A percentile compares a stretch with the other conserved stretches of the same genome.
These are phyloP conservation scores for Atlantisia rogersi DNA, from an alignment of 2,113 vertebrate genomes.

Conservation along the genomic window DNA sequence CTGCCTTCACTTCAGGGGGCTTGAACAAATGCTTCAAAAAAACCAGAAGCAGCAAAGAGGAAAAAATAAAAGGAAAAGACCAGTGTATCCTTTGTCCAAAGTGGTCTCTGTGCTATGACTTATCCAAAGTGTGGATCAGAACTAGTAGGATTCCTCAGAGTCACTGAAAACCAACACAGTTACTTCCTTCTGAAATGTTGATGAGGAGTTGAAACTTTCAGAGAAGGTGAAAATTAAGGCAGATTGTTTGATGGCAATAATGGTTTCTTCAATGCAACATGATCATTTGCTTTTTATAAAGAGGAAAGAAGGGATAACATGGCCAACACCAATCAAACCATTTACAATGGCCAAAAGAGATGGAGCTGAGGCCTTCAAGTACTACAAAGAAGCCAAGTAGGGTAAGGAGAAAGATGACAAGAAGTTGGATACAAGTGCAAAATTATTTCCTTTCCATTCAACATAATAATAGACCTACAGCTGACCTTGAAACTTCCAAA, in stretches of 20 bases:
- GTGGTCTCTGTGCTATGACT: conserved; percentile 7
- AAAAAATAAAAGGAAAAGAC: conserved; percentile 39
- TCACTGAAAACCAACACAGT: conserved; percentile 45
- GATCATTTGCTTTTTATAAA: conserved; percentile 51
- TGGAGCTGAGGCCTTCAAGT: conserved; percentile 54
- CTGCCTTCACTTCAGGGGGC: background rate
- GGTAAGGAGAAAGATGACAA: conserved; percentile 72
- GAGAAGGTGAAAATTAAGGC: conserved; percentile 56
- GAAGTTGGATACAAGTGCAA: conserved; percentile 63
- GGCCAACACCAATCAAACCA: conserved; percentile 58
- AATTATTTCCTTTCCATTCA: conserved; percentile 74
- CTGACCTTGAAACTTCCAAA: conserved; percentile 75
- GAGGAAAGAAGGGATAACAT: conserved; percentile 46
- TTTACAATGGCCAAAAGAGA: conserved; percentile 66
- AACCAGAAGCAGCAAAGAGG: background rate
- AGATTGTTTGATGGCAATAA: conserved; percentile 43
- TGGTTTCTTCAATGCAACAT: conserved; percentile 35
- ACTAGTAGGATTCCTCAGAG: conserved; percentile 35
- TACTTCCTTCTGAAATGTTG: conserved; percentile 55
- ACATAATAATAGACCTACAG: conserved; percentile 74
- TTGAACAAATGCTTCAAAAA: conserved; percentile 31
- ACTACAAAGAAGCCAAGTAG: conserved; percentile 72
- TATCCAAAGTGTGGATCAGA: conserved; percentile 49
- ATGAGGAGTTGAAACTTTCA: conserved; percentile 53
- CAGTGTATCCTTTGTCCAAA: conserved; percentile 34